Base-by-base conservation (phyloP, 2,797 vertebrate genomes). In the Ctenochaetus hawaiiensis region DNA sequence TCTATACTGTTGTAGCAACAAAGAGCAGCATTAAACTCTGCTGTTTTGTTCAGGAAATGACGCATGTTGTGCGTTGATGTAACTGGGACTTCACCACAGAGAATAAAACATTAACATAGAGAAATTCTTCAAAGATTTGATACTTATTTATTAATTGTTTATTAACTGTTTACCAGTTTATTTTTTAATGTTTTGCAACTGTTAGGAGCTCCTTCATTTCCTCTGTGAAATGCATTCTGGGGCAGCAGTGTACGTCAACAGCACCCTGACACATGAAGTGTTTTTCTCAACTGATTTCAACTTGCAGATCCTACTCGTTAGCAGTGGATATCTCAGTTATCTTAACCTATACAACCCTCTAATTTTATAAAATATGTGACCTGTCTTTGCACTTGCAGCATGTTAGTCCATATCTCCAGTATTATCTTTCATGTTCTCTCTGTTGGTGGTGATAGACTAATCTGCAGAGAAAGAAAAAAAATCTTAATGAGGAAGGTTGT, bases 351-450 rank as follows among this genome's bases (percentile, higher is more conserved):
- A 5, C 2, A 9, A 4, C 47, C 8, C 10, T 34, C 22, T 44
- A 12, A 23, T 53, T 64, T 13, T 30, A 63, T 22, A 49, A 62
- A 8, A 6, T 67, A 18, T 3, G 18, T 57, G 6, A n/a, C n/a
- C 23, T 70, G 7, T 49, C 23, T 54, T 37, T 54, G 41, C 20
- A 51, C 37, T 66, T 53, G 22, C 11, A 7, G 22, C 23, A 47
- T 56, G 53, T 63, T 26, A n/a, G 4, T 14, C 20, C 18, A 3
- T 5, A 62, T 6, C 17, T 26, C 53, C 14, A 45, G 30, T 41
- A 2, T 61, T 39, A 63, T 67, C 41, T 63, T 60, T 67, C 8
- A 70, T 63, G 56, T 53, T 37, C 54, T 77, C 51, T 52, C 66
- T 60, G 26, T 30, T 34, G 65, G 69, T 57, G 53, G 56, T 58